Conservation (phyloP, 2,888 invertebrate species). For the Lucinisca nassula region DNA sequence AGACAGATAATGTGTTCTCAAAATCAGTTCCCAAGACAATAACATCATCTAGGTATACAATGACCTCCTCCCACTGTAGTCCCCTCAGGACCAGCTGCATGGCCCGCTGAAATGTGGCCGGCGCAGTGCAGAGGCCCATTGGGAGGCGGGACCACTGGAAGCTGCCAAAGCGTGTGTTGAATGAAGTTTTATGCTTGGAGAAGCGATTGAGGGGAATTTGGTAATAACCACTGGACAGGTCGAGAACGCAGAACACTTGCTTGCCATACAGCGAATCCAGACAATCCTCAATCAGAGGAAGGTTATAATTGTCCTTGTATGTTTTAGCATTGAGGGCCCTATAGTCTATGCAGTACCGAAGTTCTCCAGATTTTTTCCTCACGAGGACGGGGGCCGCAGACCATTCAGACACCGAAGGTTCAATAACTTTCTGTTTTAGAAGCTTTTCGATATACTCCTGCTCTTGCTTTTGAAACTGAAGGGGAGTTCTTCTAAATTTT, state of each 20-base stretch:
- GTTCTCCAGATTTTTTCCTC: not conserved
- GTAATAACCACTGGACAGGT: constrained; percentile 8
- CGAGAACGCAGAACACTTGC: too few species aligned
- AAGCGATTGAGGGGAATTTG: constrained; percentile 24
- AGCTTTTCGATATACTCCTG: not conserved
- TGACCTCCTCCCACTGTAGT: too few species aligned
- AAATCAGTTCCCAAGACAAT: too few species aligned
- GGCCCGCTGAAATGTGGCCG: constrained; percentile 54
- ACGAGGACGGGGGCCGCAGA: not conserved
- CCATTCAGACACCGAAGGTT: not conserved
- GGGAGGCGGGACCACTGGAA: constrained; percentile 52
- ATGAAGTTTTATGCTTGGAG: constrained; percentile 55
- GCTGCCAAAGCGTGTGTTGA: constrained; percentile 54
- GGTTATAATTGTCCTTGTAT: not conserved
- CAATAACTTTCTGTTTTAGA: not conserved
- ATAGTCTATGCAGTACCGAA: not conserved
- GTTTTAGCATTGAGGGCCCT: not conserved
- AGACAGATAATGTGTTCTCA: too few species aligned
- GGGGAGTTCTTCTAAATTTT: not conserved
- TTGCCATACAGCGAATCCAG: too few species aligned
- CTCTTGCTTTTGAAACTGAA: not conserved
- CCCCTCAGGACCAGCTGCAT: constrained; percentile 41
- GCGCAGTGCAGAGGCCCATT: constrained; percentile 59
- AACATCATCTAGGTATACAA: too few species aligned
- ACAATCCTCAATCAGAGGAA: too few species aligned